Percentiles rank a stretch among this genome's conserved stretches.
These are phyloP conservation scores for Sepioteuthis lessoniana DNA, from an alignment of 2,888 invertebrate species.

Conservation along the genomic window DNA sequence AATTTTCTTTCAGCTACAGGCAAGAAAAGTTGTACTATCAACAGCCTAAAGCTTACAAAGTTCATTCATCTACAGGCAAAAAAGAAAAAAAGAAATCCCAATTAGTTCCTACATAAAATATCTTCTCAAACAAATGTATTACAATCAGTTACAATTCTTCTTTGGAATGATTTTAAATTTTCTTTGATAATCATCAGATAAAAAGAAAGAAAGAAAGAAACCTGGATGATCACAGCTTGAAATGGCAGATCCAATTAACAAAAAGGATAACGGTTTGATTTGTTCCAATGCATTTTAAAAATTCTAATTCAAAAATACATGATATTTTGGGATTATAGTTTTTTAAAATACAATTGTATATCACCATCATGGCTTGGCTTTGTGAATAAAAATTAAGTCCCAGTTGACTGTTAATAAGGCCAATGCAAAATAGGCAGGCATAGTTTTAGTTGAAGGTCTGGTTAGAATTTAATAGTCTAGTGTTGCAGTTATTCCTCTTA, in stretches of 20 bases:
- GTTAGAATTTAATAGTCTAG: too few species aligned
- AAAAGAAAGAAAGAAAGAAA: neutral
- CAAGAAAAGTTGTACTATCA: conserved; percentile 33
- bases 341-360: too few species aligned
- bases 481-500: too few species aligned
- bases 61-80: neutral
- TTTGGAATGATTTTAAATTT: neutral
- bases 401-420: too few species aligned
- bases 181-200: neutral
- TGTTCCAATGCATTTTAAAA: neutral
- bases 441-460: too few species aligned
- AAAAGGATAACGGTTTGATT: neutral
- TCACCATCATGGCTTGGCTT: too few species aligned
- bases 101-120: neutral
- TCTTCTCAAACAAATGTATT: neutral
- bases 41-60: neutral
- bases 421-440: too few species aligned
- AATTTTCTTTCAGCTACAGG: neutral
- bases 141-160: neutral
- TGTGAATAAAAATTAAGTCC: too few species aligned
- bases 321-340: too few species aligned
- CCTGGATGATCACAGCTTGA: neutral
- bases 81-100: neutral
- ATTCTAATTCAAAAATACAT: too few species aligned
- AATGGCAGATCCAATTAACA: neutral